phyloP scores from a whole-genome alignment of 2,113 vertebrate genomes.

The Nymphicus hollandicus region DNA sequence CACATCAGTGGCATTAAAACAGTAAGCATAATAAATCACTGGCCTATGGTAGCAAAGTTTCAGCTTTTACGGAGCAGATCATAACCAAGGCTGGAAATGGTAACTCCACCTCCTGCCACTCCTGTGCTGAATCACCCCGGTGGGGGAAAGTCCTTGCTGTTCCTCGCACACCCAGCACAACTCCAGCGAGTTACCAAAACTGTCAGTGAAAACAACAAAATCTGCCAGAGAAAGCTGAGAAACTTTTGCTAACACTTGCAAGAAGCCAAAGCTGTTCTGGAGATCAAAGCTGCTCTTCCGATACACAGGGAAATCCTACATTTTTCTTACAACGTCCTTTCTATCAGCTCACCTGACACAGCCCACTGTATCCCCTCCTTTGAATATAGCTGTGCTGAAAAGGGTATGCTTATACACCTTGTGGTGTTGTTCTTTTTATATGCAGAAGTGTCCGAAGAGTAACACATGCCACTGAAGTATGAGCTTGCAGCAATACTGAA shows the following conservation, averaged over 20 bases:
- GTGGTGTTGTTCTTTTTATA: accelerated
- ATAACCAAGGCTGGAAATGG: neutral
- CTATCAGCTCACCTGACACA: neutral
- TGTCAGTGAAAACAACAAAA: neutral
- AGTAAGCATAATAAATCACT: neutral
- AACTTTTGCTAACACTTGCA: neutral
- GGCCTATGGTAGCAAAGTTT: neutral
- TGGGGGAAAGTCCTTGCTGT: constrained; percentile 5
- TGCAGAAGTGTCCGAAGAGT: neutral
- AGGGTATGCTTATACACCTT: neutral
- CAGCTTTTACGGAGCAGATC: neutral
- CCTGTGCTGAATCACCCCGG: neutral
- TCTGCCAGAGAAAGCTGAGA: neutral
- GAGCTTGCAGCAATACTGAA: neutral
- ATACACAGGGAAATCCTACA: neutral
- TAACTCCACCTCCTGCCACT: constrained; percentile 38
- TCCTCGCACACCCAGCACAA: neutral
- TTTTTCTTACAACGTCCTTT: neutral
- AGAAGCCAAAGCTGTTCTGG: neutral
- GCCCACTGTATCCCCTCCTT: too few species aligned
- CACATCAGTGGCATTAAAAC: neutral
- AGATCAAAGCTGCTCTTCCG: neutral
- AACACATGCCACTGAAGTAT: neutral
- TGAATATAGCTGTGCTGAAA: neutral
- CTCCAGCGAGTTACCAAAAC: neutral